phyloP scores from a whole-genome alignment of 2,113 vertebrate species.

The Sapayoa aenigma region DNA sequence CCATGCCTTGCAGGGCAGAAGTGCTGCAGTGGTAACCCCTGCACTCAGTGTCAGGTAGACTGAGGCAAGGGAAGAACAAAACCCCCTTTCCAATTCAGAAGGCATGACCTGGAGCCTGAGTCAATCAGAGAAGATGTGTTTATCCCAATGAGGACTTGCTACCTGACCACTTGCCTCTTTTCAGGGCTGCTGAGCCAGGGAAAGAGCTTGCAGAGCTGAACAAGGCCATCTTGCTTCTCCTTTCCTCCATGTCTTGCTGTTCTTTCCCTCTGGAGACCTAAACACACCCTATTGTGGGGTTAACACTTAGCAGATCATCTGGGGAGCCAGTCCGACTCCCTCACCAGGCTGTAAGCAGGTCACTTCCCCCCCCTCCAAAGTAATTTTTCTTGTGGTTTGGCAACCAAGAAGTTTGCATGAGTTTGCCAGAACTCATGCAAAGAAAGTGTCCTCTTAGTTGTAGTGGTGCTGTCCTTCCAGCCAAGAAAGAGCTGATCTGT shows the following conservation, averaged over 20 bases:
- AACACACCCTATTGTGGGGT: neutral
- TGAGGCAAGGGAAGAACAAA: neutral
- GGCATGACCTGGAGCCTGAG: neutral
- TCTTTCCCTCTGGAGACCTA: neutral
- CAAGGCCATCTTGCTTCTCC: neutral
- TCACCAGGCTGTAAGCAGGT: neutral
- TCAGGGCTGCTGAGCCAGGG: neutral
- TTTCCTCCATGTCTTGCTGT: neutral
- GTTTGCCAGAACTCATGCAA: neutral
- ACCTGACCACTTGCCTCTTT: fast-evolving
- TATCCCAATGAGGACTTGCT: neutral
- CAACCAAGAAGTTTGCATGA: no score
- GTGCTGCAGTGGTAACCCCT: neutral
- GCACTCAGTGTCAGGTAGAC: neutral
- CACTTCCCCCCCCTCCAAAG: fast-evolving
- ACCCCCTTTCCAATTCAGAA: neutral
- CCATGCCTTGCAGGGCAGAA: neutral
- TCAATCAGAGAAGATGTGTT: neutral
- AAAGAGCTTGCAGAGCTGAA: neutral
- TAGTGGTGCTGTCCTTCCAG: neutral
- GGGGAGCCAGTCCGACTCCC: neutral
- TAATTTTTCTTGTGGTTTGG: neutral
- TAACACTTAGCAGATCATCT: neutral
- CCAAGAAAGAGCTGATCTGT: neutral
- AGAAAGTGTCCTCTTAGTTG: neutral